These are phyloP conservation scores for Astreopora myriophthalma DNA, from an alignment of 64 coral and sea anemone genomes.

Conservation along the genomic window DNA sequence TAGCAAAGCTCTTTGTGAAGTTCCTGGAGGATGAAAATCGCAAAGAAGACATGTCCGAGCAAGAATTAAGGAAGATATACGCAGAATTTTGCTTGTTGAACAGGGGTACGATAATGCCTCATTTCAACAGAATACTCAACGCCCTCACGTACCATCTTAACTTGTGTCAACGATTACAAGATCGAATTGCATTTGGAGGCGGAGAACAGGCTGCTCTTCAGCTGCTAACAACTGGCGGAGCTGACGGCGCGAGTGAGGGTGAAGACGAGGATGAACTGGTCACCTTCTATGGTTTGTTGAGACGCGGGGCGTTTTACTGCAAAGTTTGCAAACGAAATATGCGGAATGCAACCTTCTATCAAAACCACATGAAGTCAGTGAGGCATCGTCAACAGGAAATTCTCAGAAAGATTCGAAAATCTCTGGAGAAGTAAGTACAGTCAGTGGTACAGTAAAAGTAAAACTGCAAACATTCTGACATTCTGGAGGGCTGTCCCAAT, in stretches of 20 bases:
- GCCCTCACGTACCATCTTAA: slow-evolving; percentile 59
- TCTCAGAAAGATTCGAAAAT: slow-evolving; percentile 59
- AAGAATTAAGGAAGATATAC: slow-evolving; percentile 54
- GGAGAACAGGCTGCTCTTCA: slow-evolving; percentile 73
- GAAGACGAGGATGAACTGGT: background rate
- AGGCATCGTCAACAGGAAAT: slow-evolving; percentile 73
- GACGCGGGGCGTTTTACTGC: background rate
- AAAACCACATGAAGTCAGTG: background rate
- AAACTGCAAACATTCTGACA: background rate
- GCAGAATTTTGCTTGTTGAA: background rate
- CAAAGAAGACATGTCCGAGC: slow-evolving; percentile 51
- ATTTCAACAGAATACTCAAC: slow-evolving; percentile 53
- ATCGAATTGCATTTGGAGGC: slow-evolving; percentile 65
- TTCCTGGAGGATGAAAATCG: slow-evolving; percentile 48
- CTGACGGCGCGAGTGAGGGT: background rate
- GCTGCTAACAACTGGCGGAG: slow-evolving; percentile 29
- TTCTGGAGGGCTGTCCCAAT: background rate
- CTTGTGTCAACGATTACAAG: slow-evolving; percentile 57
- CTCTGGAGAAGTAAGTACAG: slow-evolving; percentile 58
- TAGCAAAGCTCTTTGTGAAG: slow-evolving; percentile 46
- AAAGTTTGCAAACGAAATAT: slow-evolving; percentile 25
- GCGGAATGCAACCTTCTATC: background rate
- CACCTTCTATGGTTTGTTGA: background rate
- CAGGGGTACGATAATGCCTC: background rate
- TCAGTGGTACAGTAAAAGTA: background rate